Evolutionary conservation across 2,113 vertebrate genomes (phyloP), one percentile per base, ranked within the genome.

Genomic region (Ageneiosus marmoratus): DNA sequence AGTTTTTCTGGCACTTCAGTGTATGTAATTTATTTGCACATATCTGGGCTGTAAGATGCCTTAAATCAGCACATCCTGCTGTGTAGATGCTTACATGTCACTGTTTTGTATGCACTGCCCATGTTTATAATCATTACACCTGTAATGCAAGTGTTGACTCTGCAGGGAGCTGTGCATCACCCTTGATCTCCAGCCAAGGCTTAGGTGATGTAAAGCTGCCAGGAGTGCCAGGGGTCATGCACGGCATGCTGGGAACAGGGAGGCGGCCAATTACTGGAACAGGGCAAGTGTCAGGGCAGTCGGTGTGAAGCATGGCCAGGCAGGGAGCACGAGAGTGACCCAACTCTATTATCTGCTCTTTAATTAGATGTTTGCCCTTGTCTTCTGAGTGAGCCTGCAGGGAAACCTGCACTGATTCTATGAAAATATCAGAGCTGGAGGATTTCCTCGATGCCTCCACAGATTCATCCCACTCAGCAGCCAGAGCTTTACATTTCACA

Each of bases 301-400:
- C 15, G 6, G 22, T 67, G 48, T 69, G 63, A 80, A 63, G 41
- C 48, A 34, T 37, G 63, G 32, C 27, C 16, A 32, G 24, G 70
- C 70, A 81, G 80, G 70, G 41, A 70, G 70, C 81, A 72, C 44
- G 58, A 48, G 41, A 80, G 62, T 48, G 16, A 50, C 51, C 55
- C 55, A 62, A 83, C 83, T 80, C 74, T 77, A 87, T 87, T 85
- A 86, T 83, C 80, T 78, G 20, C 62, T 74, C 83, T 77, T 74
- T 88, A 85, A 87, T 87, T 82, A 82, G 62, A 85, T 86, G 73
- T 76, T 51, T 41, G 78, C 50, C 76, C 69, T 72, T 34, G 77
- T 77, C 78, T 79, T 51, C 48, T 44, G 65, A 6, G 29, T 6
- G 44, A 84, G 78, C 76, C 77, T 60, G 41, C 27, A 77, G 55